These are phyloP conservation scores for Patagioenas fasciata DNA, from an alignment of 2,113 vertebrate genomes.

Conservation along the genomic window DNA sequence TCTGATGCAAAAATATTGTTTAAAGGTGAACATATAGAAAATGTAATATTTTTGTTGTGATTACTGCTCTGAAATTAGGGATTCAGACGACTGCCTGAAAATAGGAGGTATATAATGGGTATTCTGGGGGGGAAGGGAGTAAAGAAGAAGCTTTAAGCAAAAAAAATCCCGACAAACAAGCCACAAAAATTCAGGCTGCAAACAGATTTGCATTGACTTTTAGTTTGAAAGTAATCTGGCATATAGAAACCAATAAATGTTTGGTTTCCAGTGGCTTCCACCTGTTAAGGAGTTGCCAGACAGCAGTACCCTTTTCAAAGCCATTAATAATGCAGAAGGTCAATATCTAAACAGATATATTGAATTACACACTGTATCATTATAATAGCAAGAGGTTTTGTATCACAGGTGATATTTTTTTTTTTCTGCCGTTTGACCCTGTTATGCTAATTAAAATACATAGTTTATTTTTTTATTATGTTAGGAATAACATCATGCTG, in stretches of 20 bases:
- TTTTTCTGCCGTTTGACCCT: not conserved
- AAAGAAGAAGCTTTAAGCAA: not conserved
- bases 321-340: slow-evolving; percentile 57
- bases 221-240: slow-evolving; percentile 33
- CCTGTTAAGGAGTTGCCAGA: slow-evolving; percentile 31
- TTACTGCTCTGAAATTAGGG: not conserved
- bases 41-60: not conserved
- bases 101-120: not conserved
- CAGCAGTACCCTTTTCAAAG: slow-evolving; percentile 41
- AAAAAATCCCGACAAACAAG: not conserved
- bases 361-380: slow-evolving; percentile 45
- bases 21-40: not conserved
- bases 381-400: slow-evolving; percentile 1
- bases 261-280: slow-evolving; percentile 51
- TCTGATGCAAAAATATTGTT: not conserved
- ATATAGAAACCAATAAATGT: slow-evolving; percentile 38
- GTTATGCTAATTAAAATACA: slow-evolving; percentile 35
- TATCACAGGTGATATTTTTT: slow-evolving; percentile 20
- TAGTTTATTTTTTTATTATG: not conserved
- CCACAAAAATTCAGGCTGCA: not conserved
- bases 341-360: slow-evolving; percentile 53
- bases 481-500: not conserved
- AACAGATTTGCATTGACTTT: not conserved
- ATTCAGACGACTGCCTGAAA: not conserved
- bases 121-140: not conserved